A percentile compares a stretch with the other conserved stretches of the same genome.
Conservation (phyloP, 2,888 invertebrate genomes). For the Gryllus longicercus region DNA sequence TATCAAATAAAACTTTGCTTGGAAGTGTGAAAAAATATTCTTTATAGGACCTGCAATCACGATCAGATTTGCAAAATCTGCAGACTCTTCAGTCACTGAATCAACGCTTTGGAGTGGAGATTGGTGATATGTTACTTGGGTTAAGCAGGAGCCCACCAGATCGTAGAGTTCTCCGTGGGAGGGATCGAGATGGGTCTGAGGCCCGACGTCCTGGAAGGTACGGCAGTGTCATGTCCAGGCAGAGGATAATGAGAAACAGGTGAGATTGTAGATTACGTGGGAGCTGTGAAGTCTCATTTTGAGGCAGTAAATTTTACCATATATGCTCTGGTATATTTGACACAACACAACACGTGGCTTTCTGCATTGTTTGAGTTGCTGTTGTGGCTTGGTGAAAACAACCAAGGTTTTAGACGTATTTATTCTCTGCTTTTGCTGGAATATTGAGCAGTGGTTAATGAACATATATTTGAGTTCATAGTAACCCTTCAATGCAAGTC, state of each 20-base stretch:
- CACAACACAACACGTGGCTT: neutral
- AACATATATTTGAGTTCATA: too few species aligned
- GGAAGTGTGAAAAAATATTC: neutral
- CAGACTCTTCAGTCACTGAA: constrained; percentile 31
- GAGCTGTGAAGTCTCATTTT: neutral
- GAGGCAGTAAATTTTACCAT: neutral
- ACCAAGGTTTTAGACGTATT: too few species aligned
- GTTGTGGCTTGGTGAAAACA: too few species aligned
- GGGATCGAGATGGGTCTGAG: constrained; percentile 37
- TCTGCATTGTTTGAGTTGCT: too few species aligned
- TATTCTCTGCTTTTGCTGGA: too few species aligned
- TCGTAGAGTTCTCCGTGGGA: constrained; percentile 32
- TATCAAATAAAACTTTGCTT: neutral
- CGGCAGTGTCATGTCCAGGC: constrained; percentile 36
- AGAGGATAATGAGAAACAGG: constrained; percentile 28
- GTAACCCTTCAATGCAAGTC: too few species aligned
- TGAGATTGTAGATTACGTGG: constrained; percentile 25
- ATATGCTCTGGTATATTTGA: neutral
- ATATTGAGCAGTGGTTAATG: too few species aligned
- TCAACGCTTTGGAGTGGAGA: constrained; percentile 35
- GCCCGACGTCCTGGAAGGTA: constrained; percentile 41
- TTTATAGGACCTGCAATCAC: neutral
- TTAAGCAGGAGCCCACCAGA: constrained; percentile 31
- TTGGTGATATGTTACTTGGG: constrained; percentile 35
- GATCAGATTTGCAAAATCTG: constrained; percentile 1